Conservation (phyloP, 2,113 vertebrate species). For the Melanotaenia duboulayi region DNA sequence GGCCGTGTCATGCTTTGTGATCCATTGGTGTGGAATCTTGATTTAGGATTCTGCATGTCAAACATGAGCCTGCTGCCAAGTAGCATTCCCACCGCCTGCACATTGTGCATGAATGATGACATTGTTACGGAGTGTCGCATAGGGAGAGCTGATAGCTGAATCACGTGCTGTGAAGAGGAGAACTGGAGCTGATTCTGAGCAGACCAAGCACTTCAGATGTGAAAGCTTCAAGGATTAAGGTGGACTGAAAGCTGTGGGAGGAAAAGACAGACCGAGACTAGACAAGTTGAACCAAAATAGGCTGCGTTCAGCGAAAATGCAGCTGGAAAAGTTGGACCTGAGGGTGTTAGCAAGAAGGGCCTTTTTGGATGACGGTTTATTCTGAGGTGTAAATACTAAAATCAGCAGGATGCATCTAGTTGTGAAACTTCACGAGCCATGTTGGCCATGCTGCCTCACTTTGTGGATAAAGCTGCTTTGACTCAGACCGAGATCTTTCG, state of each 20-base stretch:
- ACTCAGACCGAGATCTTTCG: slow-evolving; percentile 73
- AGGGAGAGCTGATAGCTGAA: slow-evolving; percentile 43
- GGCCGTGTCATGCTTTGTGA: slow-evolving; percentile 49
- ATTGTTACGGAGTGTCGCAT: slow-evolving; percentile 55
- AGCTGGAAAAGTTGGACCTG: slow-evolving; percentile 3
- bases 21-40: slow-evolving; percentile 41
- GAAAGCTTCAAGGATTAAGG: slow-evolving; percentile 1
- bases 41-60: slow-evolving; percentile 55
- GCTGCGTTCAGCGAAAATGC: neutral
- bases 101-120: slow-evolving; percentile 59
- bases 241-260: slow-evolving; percentile 14
- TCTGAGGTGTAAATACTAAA: neutral
- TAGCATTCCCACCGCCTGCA: slow-evolving; percentile 43
- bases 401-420: slow-evolving; percentile 69
- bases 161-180: slow-evolving; percentile 43
- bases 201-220: neutral
- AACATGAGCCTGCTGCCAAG: slow-evolving; percentile 50
- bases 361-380: neutral
- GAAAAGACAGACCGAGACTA: slow-evolving; percentile 1
- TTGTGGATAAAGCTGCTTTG: slow-evolving; percentile 63
- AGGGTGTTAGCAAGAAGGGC: neutral
- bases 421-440: slow-evolving; percentile 57
- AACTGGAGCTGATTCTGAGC: slow-evolving; percentile 29
- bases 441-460: slow-evolving; percentile 66
- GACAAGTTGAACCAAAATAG: neutral